phyloP scores from a whole-genome alignment of 2,113 vertebrate species.

The Poeciliopsis occidentalis region DNA sequence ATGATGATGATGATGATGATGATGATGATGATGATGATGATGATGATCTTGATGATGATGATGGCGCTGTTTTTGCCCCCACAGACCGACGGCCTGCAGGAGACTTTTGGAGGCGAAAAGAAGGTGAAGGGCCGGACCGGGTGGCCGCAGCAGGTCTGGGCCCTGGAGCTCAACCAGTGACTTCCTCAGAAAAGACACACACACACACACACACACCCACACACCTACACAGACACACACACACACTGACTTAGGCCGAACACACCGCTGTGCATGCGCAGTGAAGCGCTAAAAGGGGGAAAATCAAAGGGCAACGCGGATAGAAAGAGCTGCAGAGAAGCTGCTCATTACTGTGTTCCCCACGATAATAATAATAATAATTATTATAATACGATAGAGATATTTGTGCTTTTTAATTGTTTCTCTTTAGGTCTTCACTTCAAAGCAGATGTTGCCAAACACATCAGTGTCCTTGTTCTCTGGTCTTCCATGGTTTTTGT shows the following conservation, averaged over 20 bases:
- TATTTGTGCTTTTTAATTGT: slow-evolving; percentile 44
- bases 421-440: neutral
- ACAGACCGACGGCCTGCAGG: slow-evolving; percentile 83
- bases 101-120: slow-evolving; percentile 85
- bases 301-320: neutral
- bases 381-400: neutral
- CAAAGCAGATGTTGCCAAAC: slow-evolving; percentile 38
- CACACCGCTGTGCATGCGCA: slow-evolving; percentile 36
- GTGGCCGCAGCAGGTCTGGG: slow-evolving; percentile 99
- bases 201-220: neutral
- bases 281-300: neutral
- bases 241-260: neutral
- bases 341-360: slow-evolving; percentile 10
- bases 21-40: neutral
- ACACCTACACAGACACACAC: no score
- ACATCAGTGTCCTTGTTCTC: no score
- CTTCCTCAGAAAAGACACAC: slow-evolving; percentile 21
- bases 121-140: slow-evolving; percentile 93
- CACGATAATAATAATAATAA: neutral
- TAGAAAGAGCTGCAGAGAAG: no score
- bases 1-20: no score
- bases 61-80: slow-evolving; percentile 4
- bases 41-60: neutral
- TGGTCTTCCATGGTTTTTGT: no score
- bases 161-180: slow-evolving; percentile 95